phyloP scores from a whole-genome alignment of 2,797 vertebrate species.

The Hypotaenidia okinawae region DNA sequence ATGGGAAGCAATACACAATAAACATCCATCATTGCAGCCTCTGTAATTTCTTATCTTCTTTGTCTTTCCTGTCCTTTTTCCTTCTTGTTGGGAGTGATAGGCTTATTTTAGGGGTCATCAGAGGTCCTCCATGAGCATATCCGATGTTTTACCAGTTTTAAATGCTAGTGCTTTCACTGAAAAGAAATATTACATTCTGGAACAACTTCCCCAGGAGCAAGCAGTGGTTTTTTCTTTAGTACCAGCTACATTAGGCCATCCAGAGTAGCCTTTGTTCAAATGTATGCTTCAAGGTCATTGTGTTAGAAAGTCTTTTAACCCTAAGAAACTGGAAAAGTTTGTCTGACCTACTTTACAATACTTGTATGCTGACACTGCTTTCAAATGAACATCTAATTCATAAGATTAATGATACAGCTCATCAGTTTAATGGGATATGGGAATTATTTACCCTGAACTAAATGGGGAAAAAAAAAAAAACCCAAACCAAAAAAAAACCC shows the following conservation, averaged over 20 bases:
- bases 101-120: not conserved
- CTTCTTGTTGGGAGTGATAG: not conserved
- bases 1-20: not conserved
- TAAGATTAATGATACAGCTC: not conserved
- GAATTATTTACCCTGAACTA: slow-evolving; percentile 38
- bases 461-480: not conserved
- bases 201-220: not conserved
- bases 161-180: not conserved
- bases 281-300: not conserved
- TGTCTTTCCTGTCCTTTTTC: not conserved
- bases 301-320: not conserved
- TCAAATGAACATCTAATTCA: slow-evolving; percentile 14
- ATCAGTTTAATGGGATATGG: slow-evolving; percentile 25
- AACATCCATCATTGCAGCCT: not conserved
- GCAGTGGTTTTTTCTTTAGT: not conserved
- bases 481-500: not conserved
- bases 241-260: not conserved
- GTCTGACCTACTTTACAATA: slow-evolving; percentile 18
- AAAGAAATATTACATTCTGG: not conserved
- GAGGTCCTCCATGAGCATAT: not conserved
- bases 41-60: not conserved
- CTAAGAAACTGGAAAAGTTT: not conserved
- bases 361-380: not conserved
- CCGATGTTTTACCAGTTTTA: not conserved
- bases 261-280: not conserved